Base-by-base conservation (phyloP, 2,113 vertebrate genomes). In the Pelobates fuscus region DNA sequence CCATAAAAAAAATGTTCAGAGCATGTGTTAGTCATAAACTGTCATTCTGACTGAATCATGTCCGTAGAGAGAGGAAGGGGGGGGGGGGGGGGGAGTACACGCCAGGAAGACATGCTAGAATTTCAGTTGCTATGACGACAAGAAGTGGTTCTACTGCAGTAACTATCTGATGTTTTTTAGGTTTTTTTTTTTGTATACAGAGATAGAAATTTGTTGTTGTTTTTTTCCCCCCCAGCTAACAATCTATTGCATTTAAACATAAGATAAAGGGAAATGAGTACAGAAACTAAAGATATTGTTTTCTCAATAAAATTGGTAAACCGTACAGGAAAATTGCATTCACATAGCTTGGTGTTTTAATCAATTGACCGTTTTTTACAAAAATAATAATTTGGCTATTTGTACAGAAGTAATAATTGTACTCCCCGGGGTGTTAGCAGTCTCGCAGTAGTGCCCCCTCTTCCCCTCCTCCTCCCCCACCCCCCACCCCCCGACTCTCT, bases 101-200 rank as follows among this genome's bases (percentile, higher is more conserved):
- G 30, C 20, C 21, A 21, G 62, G 32, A 58, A 66, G 52, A 24
- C 37, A 74, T 74, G 62, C 62, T 66, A 66, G 71, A 66, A 74
- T 74, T 74, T 66, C 71, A 74, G 71, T 74, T 74, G 62, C 62
- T 57, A 74, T 74, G 71, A 30, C 71, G 52, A 74, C 62, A 44
- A 57, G 62, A 74, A 74, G 32, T 27, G 71, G 71, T 58, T 74
- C 49, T 66, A 49, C 71, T 66, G 62, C 71, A 74, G 32, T 74
- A 46, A 74, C 62, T 62, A 66, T 65, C 61, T 66, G 62, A 30
- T 57, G 71, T 74, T 74, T 52, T n/a, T n/a, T n/a, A n/a, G n/a
- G n/a, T n/a, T n/a, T n/a, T n/a, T n/a, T n/a, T n/a, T 74, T 74
- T 65, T 74, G 71, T 74, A 58, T 66, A 74, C 71, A 74, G 52